Evolutionary conservation across 2,113 vertebrate genomes (phyloP), one percentile per base, ranked within the genome.

Genomic region (Lates calcarifer): DNA sequence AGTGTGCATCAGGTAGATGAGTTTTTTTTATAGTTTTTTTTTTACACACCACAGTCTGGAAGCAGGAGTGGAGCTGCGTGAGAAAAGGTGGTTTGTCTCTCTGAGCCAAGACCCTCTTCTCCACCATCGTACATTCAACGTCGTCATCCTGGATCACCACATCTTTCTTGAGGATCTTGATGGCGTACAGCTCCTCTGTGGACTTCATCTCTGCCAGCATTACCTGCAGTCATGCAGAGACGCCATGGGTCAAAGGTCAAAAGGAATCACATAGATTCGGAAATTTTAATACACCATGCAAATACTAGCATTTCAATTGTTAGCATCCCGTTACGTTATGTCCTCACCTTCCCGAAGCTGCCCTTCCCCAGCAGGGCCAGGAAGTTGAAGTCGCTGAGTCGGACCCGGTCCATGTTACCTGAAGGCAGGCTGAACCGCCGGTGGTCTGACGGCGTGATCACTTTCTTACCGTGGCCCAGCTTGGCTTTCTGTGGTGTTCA

Each of bases 61-160:
- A 99, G 93, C 98, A 99, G 67, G 98, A 99, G 92, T 99, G 98
- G 1, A 99, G 97, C 90, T 97, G 97, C 0, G 98, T 99, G 85
- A 99, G 96, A 93, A 99, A 99, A 0, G 97, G 96, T 0, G 98
- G 98, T 71, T 99, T 99, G 62, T 98, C 97, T 0, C 95, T 92
- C 88, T 98, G 92, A 0, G 97, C 98, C 85, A 99, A 90, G 0
- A 99, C 98, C n/a, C 98, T 93, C 85, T 99, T 99, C 74, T 99
- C 98, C 74, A 99, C 96, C 98, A 99, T 99, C 15, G 98, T 99
- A 76, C 98, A 99, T 78, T 99, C 98, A 5, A 99, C 97, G 0
- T 99, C 98, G 0, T 99, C 98, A 0, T 99, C 98, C 91, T 99
- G 98, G 90, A 99, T 99, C 89, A 99, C 98, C n/a, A 99, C 98